These are phyloP conservation scores for Urocynchramus pylzowi DNA, from an alignment of 2,113 vertebrate genomes.

Conservation along the genomic window DNA sequence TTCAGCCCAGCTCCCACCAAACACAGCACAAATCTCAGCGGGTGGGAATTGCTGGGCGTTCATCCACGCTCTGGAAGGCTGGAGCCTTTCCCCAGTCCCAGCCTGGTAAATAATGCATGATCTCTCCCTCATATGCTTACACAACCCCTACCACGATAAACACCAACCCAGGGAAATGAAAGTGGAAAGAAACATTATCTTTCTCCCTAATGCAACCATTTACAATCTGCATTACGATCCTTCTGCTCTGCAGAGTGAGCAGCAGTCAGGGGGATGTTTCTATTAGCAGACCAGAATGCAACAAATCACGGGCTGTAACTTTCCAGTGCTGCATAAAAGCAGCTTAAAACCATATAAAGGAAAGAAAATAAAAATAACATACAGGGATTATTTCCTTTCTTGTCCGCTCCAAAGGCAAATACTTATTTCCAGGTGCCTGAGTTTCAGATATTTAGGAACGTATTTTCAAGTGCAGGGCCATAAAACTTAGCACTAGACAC, in stretches of 20 bases:
- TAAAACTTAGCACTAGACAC: background rate
- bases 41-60: background rate
- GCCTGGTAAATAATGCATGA: slow-evolving; percentile 33
- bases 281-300: slow-evolving; percentile 9
- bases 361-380: background rate
- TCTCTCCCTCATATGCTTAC: background rate
- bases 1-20: background rate
- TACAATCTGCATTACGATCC: slow-evolving; percentile 10
- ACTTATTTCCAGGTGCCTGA: background rate
- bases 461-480: background rate
- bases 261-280: background rate
- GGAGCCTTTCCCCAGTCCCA: background rate
- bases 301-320: background rate
- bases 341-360: background rate
- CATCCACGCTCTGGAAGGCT: background rate
- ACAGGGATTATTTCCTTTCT: background rate
- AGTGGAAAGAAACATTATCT: slow-evolving; percentile 31
- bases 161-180: background rate
- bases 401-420: background rate
- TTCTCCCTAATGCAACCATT: slow-evolving; percentile 26
- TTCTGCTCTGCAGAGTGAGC: background rate
- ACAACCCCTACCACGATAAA: slow-evolving; percentile 23
- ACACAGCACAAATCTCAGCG: rapidly evolving
- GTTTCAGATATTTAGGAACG: background rate
- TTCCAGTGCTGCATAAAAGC: background rate